Evolutionary conservation across 2,888 invertebrate species (phyloP).

Genomic region (Drosophila greeni): DNA sequence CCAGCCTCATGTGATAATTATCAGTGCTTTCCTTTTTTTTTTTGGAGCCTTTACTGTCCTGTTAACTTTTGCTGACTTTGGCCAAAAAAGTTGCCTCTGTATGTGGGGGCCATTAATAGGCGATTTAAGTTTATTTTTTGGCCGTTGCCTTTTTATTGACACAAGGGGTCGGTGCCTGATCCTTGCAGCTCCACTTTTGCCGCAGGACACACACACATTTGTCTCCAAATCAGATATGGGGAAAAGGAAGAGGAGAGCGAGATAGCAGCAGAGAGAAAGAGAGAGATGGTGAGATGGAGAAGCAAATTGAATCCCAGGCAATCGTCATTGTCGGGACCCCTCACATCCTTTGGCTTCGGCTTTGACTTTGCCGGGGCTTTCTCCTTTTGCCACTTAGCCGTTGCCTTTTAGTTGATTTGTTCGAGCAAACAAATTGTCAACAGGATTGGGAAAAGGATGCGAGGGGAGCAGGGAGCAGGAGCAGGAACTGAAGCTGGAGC

Average conservation of each 20-base stretch:
- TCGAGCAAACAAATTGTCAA: constrained; percentile 72
- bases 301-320: constrained; percentile 26
- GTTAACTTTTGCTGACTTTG: constrained; percentile 71
- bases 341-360: constrained; percentile 4
- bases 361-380: constrained; percentile 37
- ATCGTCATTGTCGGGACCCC: constrained; percentile 23
- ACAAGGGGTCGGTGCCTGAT: constrained; percentile 30
- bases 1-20: constrained; percentile 14
- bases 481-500: background rate
- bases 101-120: constrained; percentile 58
- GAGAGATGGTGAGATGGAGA: background rate
- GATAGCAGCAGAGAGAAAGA: background rate
- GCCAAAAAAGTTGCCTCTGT: constrained; percentile 42
- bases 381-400: constrained; percentile 48
- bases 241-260: background rate
- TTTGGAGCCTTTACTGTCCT: constrained; percentile 36
- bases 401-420: constrained; percentile 67
- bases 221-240: constrained; percentile 33
- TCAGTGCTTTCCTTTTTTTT: constrained; percentile 4
- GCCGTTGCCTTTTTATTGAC: constrained; percentile 65
- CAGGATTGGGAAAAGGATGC: constrained; percentile 39
- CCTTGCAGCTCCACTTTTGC: constrained; percentile 19
- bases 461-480: background rate
- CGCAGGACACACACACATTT: constrained; percentile 37
- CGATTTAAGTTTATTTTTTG: constrained; percentile 72